Percentiles rank a stretch among this genome's conserved stretches.
Evolutionary conservation across 1,140 invertebrate species (phyloP).

Genomic region (Listronotus bonariensis): DNA sequence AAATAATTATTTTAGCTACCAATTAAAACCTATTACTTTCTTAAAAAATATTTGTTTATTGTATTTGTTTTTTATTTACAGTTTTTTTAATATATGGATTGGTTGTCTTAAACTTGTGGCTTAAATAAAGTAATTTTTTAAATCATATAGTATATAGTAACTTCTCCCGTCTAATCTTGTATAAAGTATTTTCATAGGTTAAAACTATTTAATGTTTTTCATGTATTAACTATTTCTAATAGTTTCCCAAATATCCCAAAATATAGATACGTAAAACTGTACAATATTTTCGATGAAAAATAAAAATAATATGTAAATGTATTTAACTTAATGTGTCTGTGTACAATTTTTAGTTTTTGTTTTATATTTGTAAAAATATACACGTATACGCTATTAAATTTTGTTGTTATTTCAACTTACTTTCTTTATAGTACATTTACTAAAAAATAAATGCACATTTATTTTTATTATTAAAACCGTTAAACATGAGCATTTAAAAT

Average conservation of each 20-base stretch:
- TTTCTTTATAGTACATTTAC: background rate
- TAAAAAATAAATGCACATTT: slow-evolving; percentile 1
- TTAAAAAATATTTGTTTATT: too few species aligned
- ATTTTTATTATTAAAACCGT: background rate
- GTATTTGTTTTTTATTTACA: too few species aligned
- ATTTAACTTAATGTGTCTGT: slow-evolving; percentile 33
- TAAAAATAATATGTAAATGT: slow-evolving; percentile 37
- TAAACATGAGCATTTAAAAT: background rate
- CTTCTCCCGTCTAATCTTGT: slow-evolving; percentile 29
- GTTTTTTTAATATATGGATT: too few species aligned
- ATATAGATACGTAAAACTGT: slow-evolving; percentile 55
- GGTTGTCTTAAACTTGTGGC: too few species aligned
- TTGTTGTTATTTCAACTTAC: slow-evolving; percentile 13
- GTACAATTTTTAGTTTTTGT: slow-evolving; percentile 30
- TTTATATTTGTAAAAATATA: slow-evolving; percentile 44
- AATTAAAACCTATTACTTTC: too few species aligned
- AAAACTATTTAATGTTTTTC: slow-evolving; percentile 42
- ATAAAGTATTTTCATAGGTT: slow-evolving; percentile 46
- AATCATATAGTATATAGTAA: background rate
- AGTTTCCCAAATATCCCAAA: slow-evolving; percentile 30
- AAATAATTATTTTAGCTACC: too few species aligned
- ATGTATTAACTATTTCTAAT: slow-evolving; percentile 43
- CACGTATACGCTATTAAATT: slow-evolving; percentile 47
- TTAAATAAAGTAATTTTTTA: too few species aligned
- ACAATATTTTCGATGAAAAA: slow-evolving; percentile 50